Base-by-base conservation (phyloP, 2,113 vertebrate genomes). In the Prietella phreatophila region DNA sequence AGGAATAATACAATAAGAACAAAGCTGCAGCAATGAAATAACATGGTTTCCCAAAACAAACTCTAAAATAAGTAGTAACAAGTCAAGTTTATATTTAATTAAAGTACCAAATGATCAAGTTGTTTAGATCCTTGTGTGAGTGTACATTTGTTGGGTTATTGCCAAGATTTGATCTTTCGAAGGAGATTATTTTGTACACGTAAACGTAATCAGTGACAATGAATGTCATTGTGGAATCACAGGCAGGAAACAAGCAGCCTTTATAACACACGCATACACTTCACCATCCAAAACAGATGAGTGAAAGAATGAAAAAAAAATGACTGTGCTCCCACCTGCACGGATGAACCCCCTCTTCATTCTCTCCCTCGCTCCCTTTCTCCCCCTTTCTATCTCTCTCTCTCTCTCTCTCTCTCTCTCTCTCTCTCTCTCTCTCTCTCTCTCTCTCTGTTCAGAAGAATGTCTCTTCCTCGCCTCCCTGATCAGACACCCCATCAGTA, bases 381-480 rank as follows among this genome's bases (percentile, higher is more conserved):
- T 82, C 75, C 88, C 86, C n/a, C n/a, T n/a, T n/a, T n/a, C n/a
- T n/a, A n/a, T n/a, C n/a, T n/a, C n/a, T n/a, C n/a, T n/a, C n/a
- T 63, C 2, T 4, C 39, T 73, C 42, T 61, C 71, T n/a, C 58
- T 25, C 58, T 42, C 53, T 10, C 25, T 55, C 63, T 10, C 86
- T 58, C 86, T 84, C 85, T 82, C 79, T 87, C 86, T 63, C 76
- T 75, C 75, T 78, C 86, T 84, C 65, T 76, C 67, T 83, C 86
- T 63, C 47, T 50, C 79, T 78, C 87, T 84, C 67, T 76, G 69
- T 83, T 83, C 56, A 76, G 71, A 87, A 86, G 78, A 87, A 87
- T 78, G 87, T 88, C 82, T 88, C 82, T 71, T 88, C 71, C 50
- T 88, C 58, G 73, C 87, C 87, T 84, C 87, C 86, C 87, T 88